Conservation (phyloP, 2,797 vertebrate species). For the Somateria mollissima region DNA sequence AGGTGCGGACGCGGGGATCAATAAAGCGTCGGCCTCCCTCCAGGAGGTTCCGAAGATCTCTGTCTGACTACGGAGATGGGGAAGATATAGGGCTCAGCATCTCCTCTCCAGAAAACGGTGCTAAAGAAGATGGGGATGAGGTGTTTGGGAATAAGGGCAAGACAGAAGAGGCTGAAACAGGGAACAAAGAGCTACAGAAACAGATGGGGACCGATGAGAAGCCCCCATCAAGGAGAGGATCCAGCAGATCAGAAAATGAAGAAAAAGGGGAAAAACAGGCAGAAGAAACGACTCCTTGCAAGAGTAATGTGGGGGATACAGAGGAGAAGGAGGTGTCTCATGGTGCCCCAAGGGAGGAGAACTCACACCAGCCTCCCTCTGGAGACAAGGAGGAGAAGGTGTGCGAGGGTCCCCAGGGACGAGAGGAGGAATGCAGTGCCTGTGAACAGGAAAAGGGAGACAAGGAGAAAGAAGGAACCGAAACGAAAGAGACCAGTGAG, state of each 20-base stretch:
- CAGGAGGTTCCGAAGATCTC: constrained; percentile 80
- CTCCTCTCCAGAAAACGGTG: constrained; percentile 78
- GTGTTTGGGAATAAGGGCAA: constrained; percentile 52
- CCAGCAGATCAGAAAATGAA: constrained; percentile 36
- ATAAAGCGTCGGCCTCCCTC: constrained; percentile 83
- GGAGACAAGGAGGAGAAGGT: not conserved
- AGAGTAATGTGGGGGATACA: not conserved
- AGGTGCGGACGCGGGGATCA: constrained; percentile 79
- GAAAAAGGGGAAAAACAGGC: constrained; percentile 1
- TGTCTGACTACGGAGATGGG: constrained; percentile 74
- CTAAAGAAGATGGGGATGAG: constrained; percentile 70
- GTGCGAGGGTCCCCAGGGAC: not conserved
- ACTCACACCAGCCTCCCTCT: not conserved
- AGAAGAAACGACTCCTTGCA: not conserved
- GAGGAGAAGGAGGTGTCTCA: not conserved
- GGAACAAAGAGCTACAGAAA: not conserved
- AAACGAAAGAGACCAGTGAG: not conserved
- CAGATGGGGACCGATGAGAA: constrained; percentile 10
- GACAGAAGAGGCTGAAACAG: not conserved
- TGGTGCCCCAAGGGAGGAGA: not conserved
- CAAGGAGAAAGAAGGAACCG: constrained; percentile 1
- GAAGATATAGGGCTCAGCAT: constrained; percentile 37
- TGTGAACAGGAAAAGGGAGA: not conserved
- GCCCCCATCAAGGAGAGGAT: not conserved
- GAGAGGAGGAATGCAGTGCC: not conserved